These are phyloP conservation scores for Toxostoma redivivum DNA, from an alignment of 2,113 vertebrate genomes.

Conservation along the genomic window DNA sequence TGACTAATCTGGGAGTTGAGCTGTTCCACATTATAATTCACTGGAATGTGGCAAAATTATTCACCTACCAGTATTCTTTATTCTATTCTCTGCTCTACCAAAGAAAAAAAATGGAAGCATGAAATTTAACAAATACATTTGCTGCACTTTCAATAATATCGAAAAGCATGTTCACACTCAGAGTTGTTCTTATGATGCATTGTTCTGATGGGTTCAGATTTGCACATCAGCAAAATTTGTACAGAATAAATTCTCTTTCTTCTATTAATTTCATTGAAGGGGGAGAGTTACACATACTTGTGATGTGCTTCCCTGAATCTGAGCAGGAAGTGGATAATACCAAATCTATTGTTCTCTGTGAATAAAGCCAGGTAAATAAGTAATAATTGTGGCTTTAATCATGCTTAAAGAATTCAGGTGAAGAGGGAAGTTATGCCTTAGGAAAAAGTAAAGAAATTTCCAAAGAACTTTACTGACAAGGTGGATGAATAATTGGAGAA, in stretches of 20 bases:
- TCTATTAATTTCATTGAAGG: neutral
- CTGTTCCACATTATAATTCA: neutral
- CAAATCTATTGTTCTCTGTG: neutral
- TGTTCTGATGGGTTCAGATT: neutral
- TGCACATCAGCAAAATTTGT: neutral
- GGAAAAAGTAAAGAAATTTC: neutral
- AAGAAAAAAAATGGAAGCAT: neutral
- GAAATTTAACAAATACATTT: neutral
- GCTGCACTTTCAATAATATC: neutral
- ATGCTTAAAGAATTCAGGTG: neutral
- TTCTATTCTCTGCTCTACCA: neutral
- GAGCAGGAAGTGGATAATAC: neutral
- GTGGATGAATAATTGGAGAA: neutral
- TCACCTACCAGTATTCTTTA: neutral
- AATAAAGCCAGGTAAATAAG: constrained; percentile 23
- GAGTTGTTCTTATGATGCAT: neutral
- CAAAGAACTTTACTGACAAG: neutral
- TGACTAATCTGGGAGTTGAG: neutral
- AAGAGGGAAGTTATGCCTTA: neutral
- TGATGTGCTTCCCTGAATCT: neutral
- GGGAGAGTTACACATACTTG: neutral
- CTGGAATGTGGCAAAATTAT: neutral
- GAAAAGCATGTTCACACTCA: neutral
- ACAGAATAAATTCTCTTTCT: neutral
- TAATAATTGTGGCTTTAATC: neutral